Base-by-base conservation (phyloP, 2,113 vertebrate genomes). In the Diadophis punctatus region DNA sequence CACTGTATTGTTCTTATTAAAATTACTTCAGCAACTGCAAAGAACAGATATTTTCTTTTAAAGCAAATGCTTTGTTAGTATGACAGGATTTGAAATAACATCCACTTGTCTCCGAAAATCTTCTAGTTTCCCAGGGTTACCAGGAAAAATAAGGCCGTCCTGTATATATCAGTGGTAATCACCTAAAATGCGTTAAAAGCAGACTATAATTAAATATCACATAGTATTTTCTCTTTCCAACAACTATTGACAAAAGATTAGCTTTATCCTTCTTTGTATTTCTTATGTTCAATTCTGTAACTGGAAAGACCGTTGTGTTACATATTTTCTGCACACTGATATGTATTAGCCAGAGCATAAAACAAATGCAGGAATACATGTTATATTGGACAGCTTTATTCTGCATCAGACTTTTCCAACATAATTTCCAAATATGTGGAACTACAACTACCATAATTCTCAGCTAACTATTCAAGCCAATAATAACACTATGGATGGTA, bases 121-220 rank as follows among this genome's bases (percentile, higher is more conserved):
- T 90, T 46, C 48, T 85, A 56, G 90, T 85, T 91, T 52, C 90
- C 34, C 34, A 43, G 74, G 34, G 74, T 85, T 85, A 91, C 52
- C n/a, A 74, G 30, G 60, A 74, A 90, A 80, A 74, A 74, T 68
- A n/a, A 22, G 4, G 55, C 12, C 2, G 5, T 84, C 4, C 22
- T 46, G 43, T 86, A 55, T 52, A 46, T 91, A 34, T 16, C 51
- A 46, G 7, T 85, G 25, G 8, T 30, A 56, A 55, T 39, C 22
- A 91, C 74, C 90, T 91, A 85, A 84, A 91, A 85, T 85, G 27
- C 85, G 90, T 91, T 86, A 30, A 56, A 86, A 91, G 25, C 52
- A 30, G 55, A 86, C 16, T 48, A 8, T 85, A 39, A 86, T 91
- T 85, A 86, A 85, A 86, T 55, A 91, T 5, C 74, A 91, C 49